Percentiles rank a stretch among this genome's conserved stretches.
Evolutionary conservation across 2,797 vertebrate genomes (phyloP).

Genomic region (Helostoma temminkii): DNA sequence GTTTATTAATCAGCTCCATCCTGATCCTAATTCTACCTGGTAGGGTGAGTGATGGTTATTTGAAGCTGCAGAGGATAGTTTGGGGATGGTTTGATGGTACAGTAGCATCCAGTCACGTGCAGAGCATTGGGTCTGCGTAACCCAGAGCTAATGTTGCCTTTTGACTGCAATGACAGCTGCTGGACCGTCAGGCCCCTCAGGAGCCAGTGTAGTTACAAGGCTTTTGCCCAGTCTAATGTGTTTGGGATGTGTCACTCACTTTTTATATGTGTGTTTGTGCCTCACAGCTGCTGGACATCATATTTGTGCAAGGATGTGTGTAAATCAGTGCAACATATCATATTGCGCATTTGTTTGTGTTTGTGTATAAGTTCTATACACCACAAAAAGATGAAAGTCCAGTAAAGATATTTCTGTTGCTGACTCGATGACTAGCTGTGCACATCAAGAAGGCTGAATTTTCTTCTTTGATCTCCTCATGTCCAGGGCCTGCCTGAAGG

Average conservation of each 20-base stretch:
- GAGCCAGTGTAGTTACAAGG: conserved; percentile 58
- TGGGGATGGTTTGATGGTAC: conserved; percentile 44
- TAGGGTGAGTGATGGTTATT: conserved; percentile 47
- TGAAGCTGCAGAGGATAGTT: conserved; percentile 58
- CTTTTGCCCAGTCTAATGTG: conserved; percentile 62
- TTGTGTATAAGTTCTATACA: conserved; percentile 36
- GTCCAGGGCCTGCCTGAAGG: conserved; percentile 36
- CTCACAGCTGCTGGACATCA: conserved; percentile 50
- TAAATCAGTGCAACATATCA: conserved; percentile 58
- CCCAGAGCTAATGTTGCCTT: conserved; percentile 80
- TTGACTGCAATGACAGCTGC: conserved; percentile 83
- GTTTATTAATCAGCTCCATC: conserved; percentile 41
- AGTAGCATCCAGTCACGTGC: conserved; percentile 73
- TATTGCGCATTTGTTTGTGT: conserved; percentile 44
- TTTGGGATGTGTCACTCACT: conserved; percentile 74
- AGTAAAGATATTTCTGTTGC: conserved; percentile 20
- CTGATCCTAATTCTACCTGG: conserved; percentile 22
- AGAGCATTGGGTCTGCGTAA: conserved; percentile 55
- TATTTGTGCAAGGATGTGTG: conserved; percentile 66
- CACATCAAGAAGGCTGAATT: conserved; percentile 22
- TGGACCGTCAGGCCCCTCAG: conserved; percentile 75
- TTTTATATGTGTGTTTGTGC: conserved; percentile 47
- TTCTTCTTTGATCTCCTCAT: conserved; percentile 19
- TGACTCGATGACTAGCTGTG: conserved; percentile 50
- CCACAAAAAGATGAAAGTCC: conserved; percentile 26